Conservation (phyloP, 2,113 vertebrate genomes). For the Lamprotornis superbus region DNA sequence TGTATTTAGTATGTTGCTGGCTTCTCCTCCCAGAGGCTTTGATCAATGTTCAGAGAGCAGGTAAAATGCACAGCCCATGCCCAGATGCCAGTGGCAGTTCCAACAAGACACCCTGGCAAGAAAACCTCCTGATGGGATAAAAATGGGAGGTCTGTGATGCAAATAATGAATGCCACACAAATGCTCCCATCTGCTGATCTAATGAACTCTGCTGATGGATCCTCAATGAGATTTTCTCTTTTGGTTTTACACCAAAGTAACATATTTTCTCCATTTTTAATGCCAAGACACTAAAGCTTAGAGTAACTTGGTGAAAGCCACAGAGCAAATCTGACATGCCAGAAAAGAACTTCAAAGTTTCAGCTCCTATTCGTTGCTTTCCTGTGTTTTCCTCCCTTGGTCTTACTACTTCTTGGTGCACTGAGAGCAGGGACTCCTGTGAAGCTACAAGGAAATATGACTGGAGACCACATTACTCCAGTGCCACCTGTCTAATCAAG, state of each 20-base stretch:
- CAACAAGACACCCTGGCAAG: background rate
- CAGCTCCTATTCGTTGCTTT: background rate
- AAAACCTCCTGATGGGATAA: background rate
- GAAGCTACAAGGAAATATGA: background rate
- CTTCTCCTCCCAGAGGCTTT: slow-evolving; percentile 43
- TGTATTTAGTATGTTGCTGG: slow-evolving; percentile 28
- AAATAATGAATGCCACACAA: background rate
- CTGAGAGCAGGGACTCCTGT: background rate
- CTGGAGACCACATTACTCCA: background rate
- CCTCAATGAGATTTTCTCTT: background rate
- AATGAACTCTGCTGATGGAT: background rate
- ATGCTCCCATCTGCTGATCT: background rate
- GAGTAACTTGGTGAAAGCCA: background rate
- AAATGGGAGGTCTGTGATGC: slow-evolving; percentile 14
- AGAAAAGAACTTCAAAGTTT: background rate
- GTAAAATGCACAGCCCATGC: slow-evolving; percentile 13
- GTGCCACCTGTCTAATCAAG: background rate
- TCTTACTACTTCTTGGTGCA: background rate
- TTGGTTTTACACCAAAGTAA: background rate
- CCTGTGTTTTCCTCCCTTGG: background rate
- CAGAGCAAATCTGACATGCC: background rate
- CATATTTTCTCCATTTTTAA: background rate
- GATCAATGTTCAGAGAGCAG: slow-evolving; percentile 39
- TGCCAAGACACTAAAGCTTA: background rate
- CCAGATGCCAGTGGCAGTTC: slow-evolving; percentile 48